Evolutionary conservation across 2,888 invertebrate genomes (phyloP).

Genomic region (Artemia sinica): DNA sequence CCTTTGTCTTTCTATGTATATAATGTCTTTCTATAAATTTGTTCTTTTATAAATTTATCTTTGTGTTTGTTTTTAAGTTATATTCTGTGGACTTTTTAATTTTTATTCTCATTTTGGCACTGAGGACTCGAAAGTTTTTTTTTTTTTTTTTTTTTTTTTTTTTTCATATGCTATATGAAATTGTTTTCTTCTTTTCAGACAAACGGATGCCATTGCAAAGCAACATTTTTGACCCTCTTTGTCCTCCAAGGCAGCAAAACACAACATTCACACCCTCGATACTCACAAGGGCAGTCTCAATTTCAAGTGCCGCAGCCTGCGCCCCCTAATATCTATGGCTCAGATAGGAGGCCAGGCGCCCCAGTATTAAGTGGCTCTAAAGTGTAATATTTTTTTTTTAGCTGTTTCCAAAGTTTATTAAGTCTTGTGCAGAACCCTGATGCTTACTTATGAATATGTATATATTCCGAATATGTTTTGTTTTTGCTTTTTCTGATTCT

Average conservation of each 20-base stretch:
- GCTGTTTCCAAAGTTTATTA: background rate
- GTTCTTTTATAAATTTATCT: too few species aligned
- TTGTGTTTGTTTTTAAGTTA: too few species aligned
- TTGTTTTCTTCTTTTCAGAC: background rate
- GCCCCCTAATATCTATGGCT: background rate
- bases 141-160: too few species aligned
- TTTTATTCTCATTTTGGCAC: too few species aligned
- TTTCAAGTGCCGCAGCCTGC: background rate
- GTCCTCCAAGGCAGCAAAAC: background rate
- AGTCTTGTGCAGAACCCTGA: too few species aligned
- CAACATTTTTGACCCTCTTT: slow-evolving; percentile 8
- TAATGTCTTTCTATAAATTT: too few species aligned
- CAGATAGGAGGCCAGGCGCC: background rate
- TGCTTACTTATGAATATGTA: too few species aligned
- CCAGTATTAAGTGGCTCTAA: background rate
- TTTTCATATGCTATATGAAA: too few species aligned
- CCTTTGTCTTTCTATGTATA: too few species aligned
- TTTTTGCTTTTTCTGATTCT: too few species aligned
- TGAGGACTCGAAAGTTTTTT: background rate
- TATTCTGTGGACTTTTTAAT: too few species aligned
- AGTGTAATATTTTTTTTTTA: background rate
- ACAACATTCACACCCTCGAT: slow-evolving; percentile 8
- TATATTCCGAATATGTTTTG: too few species aligned
- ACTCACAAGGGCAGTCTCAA: slow-evolving; percentile 7
- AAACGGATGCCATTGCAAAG: slow-evolving; percentile 9